These are phyloP conservation scores for Thecophora atra DNA, from an alignment of 2,888 invertebrate genomes.

Conservation along the genomic window DNA sequence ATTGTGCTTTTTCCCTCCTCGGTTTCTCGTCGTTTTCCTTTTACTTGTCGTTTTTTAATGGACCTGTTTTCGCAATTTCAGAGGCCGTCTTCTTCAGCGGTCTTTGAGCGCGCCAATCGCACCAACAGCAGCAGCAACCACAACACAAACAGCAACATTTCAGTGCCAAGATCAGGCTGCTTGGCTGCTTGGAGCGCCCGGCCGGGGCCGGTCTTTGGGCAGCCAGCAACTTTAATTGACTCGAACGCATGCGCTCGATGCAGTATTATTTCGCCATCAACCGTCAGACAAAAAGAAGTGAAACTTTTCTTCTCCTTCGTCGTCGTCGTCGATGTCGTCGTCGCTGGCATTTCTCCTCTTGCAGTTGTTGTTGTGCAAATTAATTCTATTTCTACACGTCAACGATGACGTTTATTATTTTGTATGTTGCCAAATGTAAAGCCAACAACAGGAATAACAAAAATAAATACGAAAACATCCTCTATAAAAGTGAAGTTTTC, in stretches of 20 bases:
- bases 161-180: constrained; percentile 13
- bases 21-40: not conserved
- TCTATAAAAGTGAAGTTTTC: too few relatives aligned
- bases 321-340: not conserved
- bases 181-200: not conserved
- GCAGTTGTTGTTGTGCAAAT: not conserved
- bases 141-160: not conserved
- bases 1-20: not conserved
- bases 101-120: not conserved
- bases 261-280: not conserved
- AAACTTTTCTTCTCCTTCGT: not conserved
- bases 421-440: not conserved
- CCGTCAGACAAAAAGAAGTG: constrained; percentile 7
- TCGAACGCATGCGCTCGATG: not conserved
- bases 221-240: constrained; percentile 21
- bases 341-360: not conserved
- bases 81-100: not conserved
- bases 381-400: constrained; percentile 11
- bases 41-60: not conserved
- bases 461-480: not conserved
- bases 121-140: not conserved
- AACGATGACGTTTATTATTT: not conserved
- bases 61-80: not conserved
- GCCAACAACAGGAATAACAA: not conserved
- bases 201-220: not conserved